Conservation (phyloP, 2,797 vertebrate species). For the Sylvia borin region DNA sequence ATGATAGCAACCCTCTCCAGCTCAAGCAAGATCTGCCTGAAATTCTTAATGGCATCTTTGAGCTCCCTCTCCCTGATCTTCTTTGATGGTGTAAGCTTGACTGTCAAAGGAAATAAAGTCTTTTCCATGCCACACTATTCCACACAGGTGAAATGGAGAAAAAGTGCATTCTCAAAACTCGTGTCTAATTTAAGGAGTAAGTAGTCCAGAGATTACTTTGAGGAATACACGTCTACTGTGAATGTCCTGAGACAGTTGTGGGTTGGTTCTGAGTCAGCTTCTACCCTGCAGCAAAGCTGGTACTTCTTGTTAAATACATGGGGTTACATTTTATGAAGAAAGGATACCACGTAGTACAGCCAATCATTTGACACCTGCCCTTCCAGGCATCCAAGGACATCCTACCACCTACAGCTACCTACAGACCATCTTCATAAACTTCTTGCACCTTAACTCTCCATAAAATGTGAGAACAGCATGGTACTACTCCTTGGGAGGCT, state of each 20-base stretch:
- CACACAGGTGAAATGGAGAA: not conserved
- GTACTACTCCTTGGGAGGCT: not conserved
- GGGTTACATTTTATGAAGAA: not conserved
- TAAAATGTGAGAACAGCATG: not conserved
- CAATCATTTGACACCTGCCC: not conserved
- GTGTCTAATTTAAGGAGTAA: slow-evolving; percentile 18
- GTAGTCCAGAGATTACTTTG: slow-evolving; percentile 25
- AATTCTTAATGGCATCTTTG: slow-evolving; percentile 53
- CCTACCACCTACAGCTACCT: not conserved
- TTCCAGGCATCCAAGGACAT: not conserved
- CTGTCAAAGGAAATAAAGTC: slow-evolving; percentile 43
- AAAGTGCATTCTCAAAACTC: slow-evolving; percentile 40
- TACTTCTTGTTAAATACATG: not conserved
- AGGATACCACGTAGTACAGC: not conserved
- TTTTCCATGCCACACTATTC: slow-evolving; percentile 48
- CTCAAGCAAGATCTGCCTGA: slow-evolving; percentile 4
- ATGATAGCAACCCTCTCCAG: not conserved
- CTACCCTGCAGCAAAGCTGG: not conserved
- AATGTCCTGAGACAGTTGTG: not conserved
- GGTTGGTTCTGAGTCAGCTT: not conserved
- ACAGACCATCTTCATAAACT: not conserved
- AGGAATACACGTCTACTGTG: not conserved
- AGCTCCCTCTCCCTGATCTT: slow-evolving; percentile 42
- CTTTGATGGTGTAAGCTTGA: slow-evolving; percentile 46
- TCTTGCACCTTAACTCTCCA: not conserved